phyloP scores from a whole-genome alignment of 92 coral and sea anemone genomes.

The Pocillopora grandis region DNA sequence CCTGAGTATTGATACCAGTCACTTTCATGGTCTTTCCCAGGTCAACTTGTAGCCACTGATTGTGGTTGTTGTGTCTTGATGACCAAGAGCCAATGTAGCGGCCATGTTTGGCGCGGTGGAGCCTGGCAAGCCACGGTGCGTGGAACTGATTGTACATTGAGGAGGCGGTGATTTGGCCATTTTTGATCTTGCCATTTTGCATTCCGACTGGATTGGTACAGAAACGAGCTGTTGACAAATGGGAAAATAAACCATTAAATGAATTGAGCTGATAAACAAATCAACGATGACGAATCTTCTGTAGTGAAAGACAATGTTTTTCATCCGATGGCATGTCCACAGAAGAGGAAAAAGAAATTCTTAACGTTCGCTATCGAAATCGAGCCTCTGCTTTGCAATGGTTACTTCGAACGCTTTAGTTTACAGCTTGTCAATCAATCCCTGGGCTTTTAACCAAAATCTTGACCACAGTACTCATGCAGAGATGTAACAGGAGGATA shows the following conservation, averaged over 20 bases:
- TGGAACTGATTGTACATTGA: conserved; percentile 40
- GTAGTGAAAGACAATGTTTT: too few species aligned
- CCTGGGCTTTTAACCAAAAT: too few species aligned
- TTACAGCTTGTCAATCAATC: too few species aligned
- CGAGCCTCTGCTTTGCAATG: too few species aligned
- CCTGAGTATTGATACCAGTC: conserved; percentile 60
- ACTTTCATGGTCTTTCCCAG: conserved; percentile 56
- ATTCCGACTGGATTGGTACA: conserved; percentile 49
- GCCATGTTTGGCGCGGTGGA: conserved; percentile 57
- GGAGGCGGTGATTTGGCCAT: conserved; percentile 51
- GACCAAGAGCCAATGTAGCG: conserved; percentile 69
- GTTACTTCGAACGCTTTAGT: too few species aligned
- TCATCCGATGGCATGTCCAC: too few species aligned
- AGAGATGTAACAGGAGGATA: too few species aligned
- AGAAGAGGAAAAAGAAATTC: too few species aligned
- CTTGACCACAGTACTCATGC: too few species aligned
- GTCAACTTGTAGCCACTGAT: conserved; percentile 72
- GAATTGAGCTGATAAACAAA: neutral
- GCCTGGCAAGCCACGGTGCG: conserved; percentile 60
- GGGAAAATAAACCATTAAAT: neutral
- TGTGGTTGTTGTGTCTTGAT: conserved; percentile 54
- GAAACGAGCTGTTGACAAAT: conserved; percentile 29
- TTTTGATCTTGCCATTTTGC: conserved; percentile 51
- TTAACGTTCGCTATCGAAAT: too few species aligned
- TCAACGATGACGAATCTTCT: too few species aligned